Evolutionary conservation across 2,888 invertebrate genomes (phyloP).

Genomic region (Pemphredon lugubris): DNA sequence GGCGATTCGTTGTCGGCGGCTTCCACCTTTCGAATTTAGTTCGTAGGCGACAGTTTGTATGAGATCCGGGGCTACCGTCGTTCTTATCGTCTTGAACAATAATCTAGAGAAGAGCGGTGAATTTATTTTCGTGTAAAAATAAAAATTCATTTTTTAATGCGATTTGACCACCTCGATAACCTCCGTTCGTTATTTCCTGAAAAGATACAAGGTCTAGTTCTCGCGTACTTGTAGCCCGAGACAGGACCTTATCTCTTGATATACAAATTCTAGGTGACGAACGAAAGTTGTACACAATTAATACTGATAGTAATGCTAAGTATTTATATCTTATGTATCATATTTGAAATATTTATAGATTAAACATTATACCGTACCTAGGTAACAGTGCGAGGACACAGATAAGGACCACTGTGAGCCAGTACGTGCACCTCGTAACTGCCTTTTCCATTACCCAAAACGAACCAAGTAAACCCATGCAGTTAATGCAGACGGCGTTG

Average conservation of each 20-base stretch:
- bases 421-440: conserved; percentile 88
- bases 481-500: conserved; percentile 90
- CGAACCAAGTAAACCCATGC: conserved; percentile 92
- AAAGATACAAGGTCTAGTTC: too few relatives aligned
- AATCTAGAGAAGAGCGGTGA: too few relatives aligned
- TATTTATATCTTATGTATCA: too few relatives aligned
- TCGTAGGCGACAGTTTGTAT: conserved; percentile 86
- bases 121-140: too few relatives aligned
- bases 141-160: too few relatives aligned
- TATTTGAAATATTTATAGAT: too few relatives aligned
- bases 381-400: conserved; percentile 91
- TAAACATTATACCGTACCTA: too few relatives aligned
- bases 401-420: conserved; percentile 90
- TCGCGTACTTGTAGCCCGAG: neutral
- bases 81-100: conserved; percentile 86
- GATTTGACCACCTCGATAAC: neutral
- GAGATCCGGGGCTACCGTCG: conserved; percentile 88
- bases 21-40: conserved; percentile 58
- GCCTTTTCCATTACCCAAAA: conserved; percentile 93
- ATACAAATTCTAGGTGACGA: too few relatives aligned
- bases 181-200: too few relatives aligned
- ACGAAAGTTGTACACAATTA: too few relatives aligned
- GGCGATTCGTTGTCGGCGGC: conserved; percentile 69
- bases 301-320: too few relatives aligned
- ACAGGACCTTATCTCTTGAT: too few relatives aligned